phyloP scores from a whole-genome alignment of 2,888 invertebrate genomes.

The Rotaria socialis region DNA sequence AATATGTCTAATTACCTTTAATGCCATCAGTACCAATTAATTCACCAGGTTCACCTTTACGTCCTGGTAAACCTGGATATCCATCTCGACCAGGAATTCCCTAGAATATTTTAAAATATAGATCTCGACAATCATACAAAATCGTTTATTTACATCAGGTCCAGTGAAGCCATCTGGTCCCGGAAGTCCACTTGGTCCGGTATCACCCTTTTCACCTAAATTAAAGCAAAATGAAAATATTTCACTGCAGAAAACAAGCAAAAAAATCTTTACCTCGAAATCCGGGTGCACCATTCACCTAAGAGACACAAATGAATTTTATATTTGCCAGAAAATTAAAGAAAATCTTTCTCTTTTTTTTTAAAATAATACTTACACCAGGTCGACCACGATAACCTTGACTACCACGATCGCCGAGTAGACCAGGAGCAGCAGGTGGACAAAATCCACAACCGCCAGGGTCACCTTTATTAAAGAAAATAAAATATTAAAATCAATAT shows the following conservation, averaged over 20 bases:
- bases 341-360: too few species aligned
- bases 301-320: not conserved
- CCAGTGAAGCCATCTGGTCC: slow-evolving; percentile 44
- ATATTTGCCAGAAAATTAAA: not conserved
- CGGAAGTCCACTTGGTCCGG: slow-evolving; percentile 37
- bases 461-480: not conserved
- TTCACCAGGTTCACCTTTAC: slow-evolving; percentile 33
- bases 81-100: slow-evolving; percentile 49
- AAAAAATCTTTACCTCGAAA: not conserved
- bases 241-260: not conserved
- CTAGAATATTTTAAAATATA: slow-evolving; percentile 50
- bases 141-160: slow-evolving; percentile 38
- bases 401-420: not conserved
- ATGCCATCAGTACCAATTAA: slow-evolving; percentile 21
- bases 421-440: not conserved
- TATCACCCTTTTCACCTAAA: slow-evolving; percentile 42
- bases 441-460: slow-evolving; percentile 36
- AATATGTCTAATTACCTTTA: not conserved
- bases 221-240: not conserved
- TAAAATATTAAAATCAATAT: not conserved
- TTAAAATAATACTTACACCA: not conserved
- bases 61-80: slow-evolving; percentile 49
- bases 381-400: slow-evolving; percentile 28
- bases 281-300: slow-evolving; percentile 4
- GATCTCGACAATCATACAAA: not conserved